Conservation (phyloP, 2,113 vertebrate species). For the Silurus meridionalis region DNA sequence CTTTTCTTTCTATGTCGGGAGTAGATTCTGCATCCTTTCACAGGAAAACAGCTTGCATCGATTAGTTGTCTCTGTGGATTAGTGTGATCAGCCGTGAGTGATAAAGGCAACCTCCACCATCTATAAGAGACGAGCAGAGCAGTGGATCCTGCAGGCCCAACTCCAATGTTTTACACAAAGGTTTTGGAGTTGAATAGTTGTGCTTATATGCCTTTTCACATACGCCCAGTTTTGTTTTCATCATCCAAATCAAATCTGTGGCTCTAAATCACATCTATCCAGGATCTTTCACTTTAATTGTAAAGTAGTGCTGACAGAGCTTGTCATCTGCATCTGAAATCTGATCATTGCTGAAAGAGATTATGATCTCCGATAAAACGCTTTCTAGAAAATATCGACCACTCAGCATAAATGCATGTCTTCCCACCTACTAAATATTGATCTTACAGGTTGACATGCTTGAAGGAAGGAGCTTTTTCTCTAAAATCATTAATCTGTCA, state of each 20-base stretch:
- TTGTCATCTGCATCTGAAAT: conserved; percentile 8
- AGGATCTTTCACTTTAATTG: background rate
- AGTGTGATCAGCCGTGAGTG: conserved; percentile 50
- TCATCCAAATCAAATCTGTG: background rate
- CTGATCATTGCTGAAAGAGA: conserved; percentile 19
- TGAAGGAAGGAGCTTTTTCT: conserved; percentile 27
- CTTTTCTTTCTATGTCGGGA: conserved; percentile 17
- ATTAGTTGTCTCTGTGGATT: conserved; percentile 52
- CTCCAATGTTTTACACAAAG: background rate
- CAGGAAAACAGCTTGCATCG: conserved; percentile 42
- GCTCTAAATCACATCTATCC: background rate
- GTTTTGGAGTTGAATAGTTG: conserved; percentile 21
- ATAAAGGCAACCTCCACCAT: conserved; percentile 48
- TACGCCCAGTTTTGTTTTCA: conserved; percentile 9
- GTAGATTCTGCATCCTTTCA: conserved; percentile 50
- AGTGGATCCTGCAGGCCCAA: background rate
- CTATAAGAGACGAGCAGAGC: conserved; percentile 29
- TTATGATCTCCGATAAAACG: conserved; percentile 25
- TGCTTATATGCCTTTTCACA: conserved; percentile 5
- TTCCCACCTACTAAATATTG: conserved; percentile 45
- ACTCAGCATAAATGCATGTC: conserved; percentile 41
- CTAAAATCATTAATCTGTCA: conserved; percentile 27
- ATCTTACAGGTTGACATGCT: conserved; percentile 46
- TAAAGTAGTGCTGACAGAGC: background rate
- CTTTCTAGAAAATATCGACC: conserved; percentile 39